These are phyloP conservation scores for Rhadinocentrus ornatus DNA, from an alignment of 2,797 vertebrate species.

Conservation along the genomic window DNA sequence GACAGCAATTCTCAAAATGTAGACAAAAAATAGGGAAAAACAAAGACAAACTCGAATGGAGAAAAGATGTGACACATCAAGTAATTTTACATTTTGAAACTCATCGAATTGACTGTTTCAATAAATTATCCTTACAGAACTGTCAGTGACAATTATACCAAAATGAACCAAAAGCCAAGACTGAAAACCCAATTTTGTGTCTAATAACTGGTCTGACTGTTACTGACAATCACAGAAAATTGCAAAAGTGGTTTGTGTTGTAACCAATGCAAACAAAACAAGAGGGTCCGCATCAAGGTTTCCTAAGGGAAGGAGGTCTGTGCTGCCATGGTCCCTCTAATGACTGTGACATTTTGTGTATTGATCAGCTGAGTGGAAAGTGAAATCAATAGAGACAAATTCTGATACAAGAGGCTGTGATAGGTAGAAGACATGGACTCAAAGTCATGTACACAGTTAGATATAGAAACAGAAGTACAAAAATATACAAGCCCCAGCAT, in stretches of 20 bases:
- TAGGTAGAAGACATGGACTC: slow-evolving; percentile 38
- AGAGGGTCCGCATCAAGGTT: slow-evolving; percentile 43
- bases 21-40: slow-evolving; percentile 21
- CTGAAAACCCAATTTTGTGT: slow-evolving; percentile 49
- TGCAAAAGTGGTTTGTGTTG: slow-evolving; percentile 42
- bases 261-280: slow-evolving; percentile 56
- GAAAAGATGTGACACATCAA: slow-evolving; percentile 21
- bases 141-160: slow-evolving; percentile 42
- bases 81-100: slow-evolving; percentile 34
- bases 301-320: slow-evolving; percentile 56
- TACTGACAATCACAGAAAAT: slow-evolving; percentile 57
- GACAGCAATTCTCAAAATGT: slow-evolving; percentile 19
- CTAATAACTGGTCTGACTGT: slow-evolving; percentile 39
- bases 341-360: slow-evolving; percentile 74
- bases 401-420: slow-evolving; percentile 55
- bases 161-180: slow-evolving; percentile 44
- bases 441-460: slow-evolving; percentile 29
- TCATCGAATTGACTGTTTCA: slow-evolving; percentile 39
- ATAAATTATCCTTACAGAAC: slow-evolving; percentile 36
- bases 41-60: slow-evolving; percentile 4
- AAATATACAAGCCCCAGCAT: slow-evolving; percentile 23
- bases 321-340: slow-evolving; percentile 60
- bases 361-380: slow-evolving; percentile 72
- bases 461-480: slow-evolving; percentile 12
- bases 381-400: slow-evolving; percentile 70